Evolutionary conservation across 1,140 invertebrate species (phyloP).

Genomic region (Dolichoris vasculosae): DNA sequence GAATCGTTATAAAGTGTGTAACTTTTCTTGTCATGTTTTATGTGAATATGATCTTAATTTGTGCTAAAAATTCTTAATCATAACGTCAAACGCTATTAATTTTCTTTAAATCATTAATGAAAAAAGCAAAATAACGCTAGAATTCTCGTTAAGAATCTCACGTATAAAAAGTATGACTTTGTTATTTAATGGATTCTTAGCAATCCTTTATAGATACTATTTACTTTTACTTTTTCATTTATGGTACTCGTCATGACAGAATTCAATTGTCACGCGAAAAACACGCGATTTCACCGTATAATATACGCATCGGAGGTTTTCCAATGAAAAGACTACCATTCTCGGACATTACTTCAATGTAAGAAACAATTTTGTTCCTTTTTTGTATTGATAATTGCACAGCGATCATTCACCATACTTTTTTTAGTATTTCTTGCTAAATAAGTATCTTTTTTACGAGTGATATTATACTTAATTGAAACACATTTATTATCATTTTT

Average conservation of each 20-base stretch:
- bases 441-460: neutral
- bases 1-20: neutral
- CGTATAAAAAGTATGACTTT: neutral
- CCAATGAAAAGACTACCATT: neutral
- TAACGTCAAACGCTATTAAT: neutral
- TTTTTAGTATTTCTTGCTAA: neutral
- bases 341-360: neutral
- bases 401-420: neutral
- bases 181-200: neutral
- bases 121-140: neutral
- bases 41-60: neutral
- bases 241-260: neutral
- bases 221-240: conserved; percentile 13
- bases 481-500: no score
- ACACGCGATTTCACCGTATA: neutral
- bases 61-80: neutral
- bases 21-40: neutral
- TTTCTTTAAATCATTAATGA: neutral
- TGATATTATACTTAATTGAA: neutral
- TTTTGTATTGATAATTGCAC: neutral
- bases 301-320: neutral
- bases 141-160: neutral
- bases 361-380: neutral
- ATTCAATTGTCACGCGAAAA: neutral
- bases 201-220: neutral